phyloP scores from a whole-genome alignment of 2,797 vertebrate species.

The Vireo griseus region DNA sequence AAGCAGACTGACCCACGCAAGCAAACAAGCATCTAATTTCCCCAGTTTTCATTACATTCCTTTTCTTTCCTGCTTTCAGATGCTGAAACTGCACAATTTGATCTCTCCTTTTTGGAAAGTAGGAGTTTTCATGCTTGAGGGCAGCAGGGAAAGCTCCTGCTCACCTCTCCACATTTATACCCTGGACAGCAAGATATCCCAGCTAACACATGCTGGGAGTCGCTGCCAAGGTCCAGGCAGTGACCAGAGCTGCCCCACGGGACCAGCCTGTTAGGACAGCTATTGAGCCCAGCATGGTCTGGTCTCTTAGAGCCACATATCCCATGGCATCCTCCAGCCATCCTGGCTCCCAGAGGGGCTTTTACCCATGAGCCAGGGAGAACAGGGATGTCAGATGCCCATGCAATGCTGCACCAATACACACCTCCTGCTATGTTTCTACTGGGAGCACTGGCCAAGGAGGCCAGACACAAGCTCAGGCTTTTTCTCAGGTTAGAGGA shows the following conservation, averaged over 20 bases:
- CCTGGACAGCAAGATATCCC: background rate
- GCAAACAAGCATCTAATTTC: background rate
- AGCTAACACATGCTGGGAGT: background rate
- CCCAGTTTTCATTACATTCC: background rate
- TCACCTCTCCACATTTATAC: background rate
- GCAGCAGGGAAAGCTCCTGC: background rate
- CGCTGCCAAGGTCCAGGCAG: fast-evolving
- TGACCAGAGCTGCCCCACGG: background rate
- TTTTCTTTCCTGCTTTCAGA: background rate
- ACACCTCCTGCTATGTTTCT: background rate
- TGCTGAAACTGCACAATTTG: background rate
- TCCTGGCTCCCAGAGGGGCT: background rate
- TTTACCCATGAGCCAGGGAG: background rate
- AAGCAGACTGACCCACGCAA: background rate
- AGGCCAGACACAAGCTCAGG: background rate
- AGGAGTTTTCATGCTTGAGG: background rate
- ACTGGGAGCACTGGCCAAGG: background rate
- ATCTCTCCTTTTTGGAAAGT: background rate
- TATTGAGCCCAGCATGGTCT: background rate
- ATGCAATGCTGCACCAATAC: background rate
- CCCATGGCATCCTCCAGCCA: background rate
- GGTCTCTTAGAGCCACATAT: background rate
- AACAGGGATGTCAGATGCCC: background rate
- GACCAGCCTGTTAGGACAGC: background rate
- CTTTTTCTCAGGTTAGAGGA: background rate